A percentile compares a stretch with the other conserved stretches of the same genome.
These are phyloP conservation scores for Tromatobia lineatoria DNA, from an alignment of 2,888 invertebrate species.

Conservation along the genomic window DNA sequence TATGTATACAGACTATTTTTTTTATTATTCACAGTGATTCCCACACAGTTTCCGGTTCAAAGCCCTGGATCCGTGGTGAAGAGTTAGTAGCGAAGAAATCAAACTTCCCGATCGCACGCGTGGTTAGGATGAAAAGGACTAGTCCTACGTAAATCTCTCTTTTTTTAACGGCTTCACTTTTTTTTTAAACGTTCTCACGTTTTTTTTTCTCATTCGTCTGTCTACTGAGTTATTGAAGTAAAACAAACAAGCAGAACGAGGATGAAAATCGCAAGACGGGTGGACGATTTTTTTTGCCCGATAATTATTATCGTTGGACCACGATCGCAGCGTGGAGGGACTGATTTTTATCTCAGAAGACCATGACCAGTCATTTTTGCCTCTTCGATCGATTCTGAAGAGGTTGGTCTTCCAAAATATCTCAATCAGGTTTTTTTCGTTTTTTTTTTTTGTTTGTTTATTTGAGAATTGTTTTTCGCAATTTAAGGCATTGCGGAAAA, in stretches of 20 bases:
- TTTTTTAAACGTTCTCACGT: slow-evolving; percentile 10
- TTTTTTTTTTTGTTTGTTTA: slow-evolving; percentile 22
- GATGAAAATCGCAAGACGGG: slow-evolving; percentile 39
- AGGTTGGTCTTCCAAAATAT: slow-evolving; percentile 31
- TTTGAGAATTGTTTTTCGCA: slow-evolving; percentile 22
- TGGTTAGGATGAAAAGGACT: slow-evolving; percentile 61
- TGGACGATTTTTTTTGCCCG: slow-evolving; percentile 39
- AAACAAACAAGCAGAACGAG: slow-evolving; percentile 61
- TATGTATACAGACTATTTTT: slow-evolving; percentile 47
- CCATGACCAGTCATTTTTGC: slow-evolving; percentile 54
- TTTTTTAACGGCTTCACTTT: slow-evolving; percentile 34
- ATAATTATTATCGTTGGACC: slow-evolving; percentile 41
- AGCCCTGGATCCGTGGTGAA: slow-evolving; percentile 52
- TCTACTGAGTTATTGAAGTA: slow-evolving; percentile 46
- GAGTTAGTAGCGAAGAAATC: slow-evolving; percentile 63
- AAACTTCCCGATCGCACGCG: slow-evolving; percentile 58
- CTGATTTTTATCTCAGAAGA: slow-evolving; percentile 34
- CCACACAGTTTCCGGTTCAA: slow-evolving; percentile 59
- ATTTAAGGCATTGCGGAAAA: slow-evolving; percentile 63
- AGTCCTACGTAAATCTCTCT: slow-evolving; percentile 58
- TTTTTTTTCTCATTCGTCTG: slow-evolving; percentile 26
- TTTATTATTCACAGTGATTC: slow-evolving; percentile 59
- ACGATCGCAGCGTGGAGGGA: slow-evolving; percentile 40
- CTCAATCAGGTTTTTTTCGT: slow-evolving; percentile 19
- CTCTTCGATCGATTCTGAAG: slow-evolving; percentile 39